Percentiles rank a stretch among this genome's conserved stretches.
These are phyloP conservation scores for Dicrurus megarhynchus DNA, from an alignment of 2,113 vertebrate genomes.

Conservation along the genomic window DNA sequence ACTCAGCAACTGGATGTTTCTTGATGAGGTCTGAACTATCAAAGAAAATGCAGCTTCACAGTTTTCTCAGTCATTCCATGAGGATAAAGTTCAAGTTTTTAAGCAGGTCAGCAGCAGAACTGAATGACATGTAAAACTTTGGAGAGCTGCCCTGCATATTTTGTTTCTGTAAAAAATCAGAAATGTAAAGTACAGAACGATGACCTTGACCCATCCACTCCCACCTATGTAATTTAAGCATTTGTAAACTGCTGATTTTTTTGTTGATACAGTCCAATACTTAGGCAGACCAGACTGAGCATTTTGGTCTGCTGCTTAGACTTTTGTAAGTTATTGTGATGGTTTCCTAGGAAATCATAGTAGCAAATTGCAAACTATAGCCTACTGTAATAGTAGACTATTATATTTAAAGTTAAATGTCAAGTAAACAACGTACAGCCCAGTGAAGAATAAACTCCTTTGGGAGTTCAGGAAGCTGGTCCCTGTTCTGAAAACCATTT, in stretches of 20 bases:
- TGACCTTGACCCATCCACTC: background rate
- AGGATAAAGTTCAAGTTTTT: slow-evolving; percentile 6
- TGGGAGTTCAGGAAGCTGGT: background rate
- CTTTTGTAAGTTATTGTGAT: background rate
- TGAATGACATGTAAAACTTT: background rate
- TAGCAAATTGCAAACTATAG: background rate
- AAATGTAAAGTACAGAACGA: background rate
- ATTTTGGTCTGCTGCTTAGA: background rate
- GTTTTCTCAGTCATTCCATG: background rate
- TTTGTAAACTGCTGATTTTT: background rate
- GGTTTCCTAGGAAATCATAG: background rate
- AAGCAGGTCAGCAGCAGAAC: slow-evolving; percentile 2
- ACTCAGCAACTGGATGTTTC: slow-evolving; percentile 52
- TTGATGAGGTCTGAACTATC: slow-evolving; percentile 39
- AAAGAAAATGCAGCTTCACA: slow-evolving; percentile 36
- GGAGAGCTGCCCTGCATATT: slow-evolving; percentile 17
- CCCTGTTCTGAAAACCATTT: background rate
- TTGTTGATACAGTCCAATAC: background rate
- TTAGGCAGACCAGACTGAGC: background rate
- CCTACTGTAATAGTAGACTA: background rate
- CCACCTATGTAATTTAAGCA: background rate
- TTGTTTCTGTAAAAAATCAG: background rate
- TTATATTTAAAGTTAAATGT: background rate
- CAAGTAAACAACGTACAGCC: background rate
- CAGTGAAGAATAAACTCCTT: background rate